Evolutionary conservation across 2,797 vertebrate genomes (phyloP), one percentile per base, ranked within the genome.

Genomic region (Pampus argenteus): DNA sequence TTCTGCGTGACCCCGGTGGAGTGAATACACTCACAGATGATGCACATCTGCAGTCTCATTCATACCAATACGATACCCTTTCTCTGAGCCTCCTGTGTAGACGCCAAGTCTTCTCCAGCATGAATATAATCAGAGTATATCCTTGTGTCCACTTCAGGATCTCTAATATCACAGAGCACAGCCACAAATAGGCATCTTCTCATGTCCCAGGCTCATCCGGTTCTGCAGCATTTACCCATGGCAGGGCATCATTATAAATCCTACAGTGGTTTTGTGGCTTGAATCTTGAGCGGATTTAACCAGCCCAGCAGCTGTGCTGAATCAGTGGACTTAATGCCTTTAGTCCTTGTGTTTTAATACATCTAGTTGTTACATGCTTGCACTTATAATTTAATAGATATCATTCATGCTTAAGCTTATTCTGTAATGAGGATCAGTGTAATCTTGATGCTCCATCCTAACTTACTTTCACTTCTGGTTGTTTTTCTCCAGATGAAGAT

Each of bases 401-500:
- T 40, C 57, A 29, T 23, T 31, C 45, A 49, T 25, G 20, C 47
- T 68, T 25, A 22, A 52, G 52, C 6, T n/a, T 54, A 29, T 49
- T 65, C 66, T 66, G 5, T 69, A 44, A 26, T 69, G 10, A 25
- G 5, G 60, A 44, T 71, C 31, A 56, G 40, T 11, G 45, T 59
- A 4, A 22, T 38, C 49, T 56, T 60, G 20, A 49, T 54, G 36
- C 44, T 50, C 5, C 26, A 34, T 73, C 44, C 55, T 42, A 20
- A 50, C 22, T 73, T 22, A 49, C 20, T 58, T 26, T 66, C 31
- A 31, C n/a, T 42, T 1, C 29, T 61, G 8, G 8, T 18, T 74
- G n/a, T 59, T 52, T 51, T 15, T 52, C 49, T 71, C 90, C 87
- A 99, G 98, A 99, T 87, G 98, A 99, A 90, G 98, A 99, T 89